Evolutionary conservation across 2,888 invertebrate genomes (phyloP), one percentile per base, ranked within the genome.

Genomic region (Crematogaster levior): DNA sequence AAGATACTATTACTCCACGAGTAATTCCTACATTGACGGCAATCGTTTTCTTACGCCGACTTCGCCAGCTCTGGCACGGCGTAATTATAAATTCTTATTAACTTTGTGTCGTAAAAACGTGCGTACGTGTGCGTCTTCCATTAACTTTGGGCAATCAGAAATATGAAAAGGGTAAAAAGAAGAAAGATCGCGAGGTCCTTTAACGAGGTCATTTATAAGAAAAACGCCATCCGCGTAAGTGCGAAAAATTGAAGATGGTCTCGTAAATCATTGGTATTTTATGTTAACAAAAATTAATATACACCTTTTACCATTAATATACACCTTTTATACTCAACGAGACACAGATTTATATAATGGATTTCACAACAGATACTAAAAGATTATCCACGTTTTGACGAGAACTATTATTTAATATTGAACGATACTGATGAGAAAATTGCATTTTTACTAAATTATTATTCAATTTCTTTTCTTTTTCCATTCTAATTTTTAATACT

Each of bases 1-100:
- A 40, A 70, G 24, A 40, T 30, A 70, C 34, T 56, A 58, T 70
- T 70, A 65, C 56, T 77, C 24, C 51, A 18, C 66, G 24, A 21
- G 27, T 43, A 70, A 43, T 30, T 70, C 56, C 34, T 34, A 68
- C 30, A 12, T 53, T 56, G 77, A 77, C 43, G 68, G 65, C 46
- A 46, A 56, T 70, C 46, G 77, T 27, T 77, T 77, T 70, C 68
- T 70, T 75, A 66, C 65, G 65, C n/a, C 37, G 27, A 24, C 66
- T 56, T 53, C 27, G 75, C 5, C 40, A 40, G 63, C 30, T 24
- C 53, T 40, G 24, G 53, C 75, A 34, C 73, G 40, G 53, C 56
- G 43, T 70, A 79, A 79, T 79, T 79, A 79, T 79, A 70, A 79
- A 79, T 79, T 70, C 77, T 70, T 79, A 79, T 79, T 79, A 79